Conservation (phyloP, 2,888 invertebrate species). For the Acanthosepion lycidas region DNA sequence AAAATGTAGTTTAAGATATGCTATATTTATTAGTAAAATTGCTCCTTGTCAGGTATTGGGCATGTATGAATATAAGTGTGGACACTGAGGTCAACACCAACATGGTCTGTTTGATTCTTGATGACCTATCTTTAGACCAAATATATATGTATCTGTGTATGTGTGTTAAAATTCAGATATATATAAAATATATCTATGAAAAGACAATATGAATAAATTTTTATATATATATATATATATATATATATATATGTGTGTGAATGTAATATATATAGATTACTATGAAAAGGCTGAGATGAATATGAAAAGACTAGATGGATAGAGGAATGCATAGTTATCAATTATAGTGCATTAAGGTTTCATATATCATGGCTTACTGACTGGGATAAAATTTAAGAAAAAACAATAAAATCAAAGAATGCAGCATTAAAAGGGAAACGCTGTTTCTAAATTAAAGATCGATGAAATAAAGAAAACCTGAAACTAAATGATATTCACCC, state of each 20-base stretch:
- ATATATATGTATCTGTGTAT: neutral
- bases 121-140: no score
- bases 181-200: no score
- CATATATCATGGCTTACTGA: constrained; percentile 8
- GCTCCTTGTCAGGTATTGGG: no score
- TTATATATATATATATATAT: neutral
- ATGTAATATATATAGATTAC: no score
- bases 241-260: neutral
- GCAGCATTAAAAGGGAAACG: neutral
- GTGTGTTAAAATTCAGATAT: neutral
- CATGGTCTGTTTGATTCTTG: no score
- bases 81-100: no score
- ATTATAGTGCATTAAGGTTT: constrained; percentile 3
- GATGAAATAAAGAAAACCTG: neutral
- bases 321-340: neutral
- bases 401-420: neutral
- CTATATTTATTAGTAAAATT: no score
- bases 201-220: neutral
- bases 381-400: neutral
- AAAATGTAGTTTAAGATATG: no score
- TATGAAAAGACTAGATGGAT: neutral
- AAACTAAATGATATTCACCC: neutral
- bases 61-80: no score
- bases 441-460: neutral
- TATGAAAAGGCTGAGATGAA: no score